Evolutionary conservation across 64 coral and sea anemone species (phyloP), one percentile per base, ranked within the genome.

Genomic region (Montipora cactus): DNA sequence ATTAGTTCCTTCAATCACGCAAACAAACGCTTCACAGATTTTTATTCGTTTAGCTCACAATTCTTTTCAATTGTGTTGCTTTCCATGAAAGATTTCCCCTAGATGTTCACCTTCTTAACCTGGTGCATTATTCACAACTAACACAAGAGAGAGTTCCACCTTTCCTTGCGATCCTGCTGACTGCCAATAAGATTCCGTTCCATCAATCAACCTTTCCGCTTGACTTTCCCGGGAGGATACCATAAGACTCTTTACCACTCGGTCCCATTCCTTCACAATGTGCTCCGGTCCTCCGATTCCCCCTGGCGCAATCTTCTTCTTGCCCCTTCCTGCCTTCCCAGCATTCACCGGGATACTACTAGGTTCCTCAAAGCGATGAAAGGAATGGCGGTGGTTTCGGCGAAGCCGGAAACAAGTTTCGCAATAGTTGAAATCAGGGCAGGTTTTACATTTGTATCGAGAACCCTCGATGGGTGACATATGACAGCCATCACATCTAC

Each of bases 161-260:
- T 99, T 99, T 67, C 98, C 98, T 44, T 99, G 98, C 10, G 98
- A 93, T 71, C 98, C 98, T 44, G 98, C 96, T 2, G 95, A 96
- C 87, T 99, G 98, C 98, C 98, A 99, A 72, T 96, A 99, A 5
- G 98, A 99, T 58, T 99, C 95, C 11, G 79, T 99, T 8, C 79
- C 85, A 87, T 99, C 98, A 78, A 96, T 81, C 8, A 99, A 57
- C 82, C 90, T 81, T 19, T 19, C 88, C 6, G 92, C 92, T 44
- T 96, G 95, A 46, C 81, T 94, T 74, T 99, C 98, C 49, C 98
- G 95, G 8, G 98, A 99, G 3, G 98, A 99, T 14, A 96, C 98
- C 50, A 87, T 89, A 3, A 99, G 81, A 69, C 92, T 90, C 79
- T 94, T 99, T 13, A 99, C 95, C 64, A 94, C 87, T n/a, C 98